Base-by-base conservation (phyloP, 2,797 vertebrate species). In the Alosa sapidissima region DNA sequence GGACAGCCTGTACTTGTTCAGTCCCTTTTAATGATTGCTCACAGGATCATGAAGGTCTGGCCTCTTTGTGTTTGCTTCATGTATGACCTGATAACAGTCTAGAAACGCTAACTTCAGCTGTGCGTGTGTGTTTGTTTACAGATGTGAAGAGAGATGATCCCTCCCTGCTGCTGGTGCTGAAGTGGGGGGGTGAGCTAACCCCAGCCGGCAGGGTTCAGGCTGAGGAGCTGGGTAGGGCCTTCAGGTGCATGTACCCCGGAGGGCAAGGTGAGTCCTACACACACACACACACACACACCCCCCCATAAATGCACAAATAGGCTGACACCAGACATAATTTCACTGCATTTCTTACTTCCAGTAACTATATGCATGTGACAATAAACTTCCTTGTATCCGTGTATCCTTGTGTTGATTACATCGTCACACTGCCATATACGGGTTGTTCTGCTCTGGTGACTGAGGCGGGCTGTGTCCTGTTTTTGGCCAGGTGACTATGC, bases 211-310 rank as follows among this genome's bases (percentile, higher is more conserved):
- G 96, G 83, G 96, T 97, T 28, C 97, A 97, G 91, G 97, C 97
- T 7, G 97, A 97, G 85, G 96, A 97, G 88, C 95, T 97, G 85
- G 97, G 97, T 86, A 94, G 96, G 88, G 96, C 97, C 84, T 97
- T 97, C 90, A 93, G 97, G 89, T 97, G 97, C 91, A 97, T 97
- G 96, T 97, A 97, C 91, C 97, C 97, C 60, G 97, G 97, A 86
- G 97, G 97, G 91, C 97, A 97, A 96, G 96, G 97, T 97, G 94
- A 58, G 33, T 3, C n/a, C 28, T 54, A 9, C 14, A n/a, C 19
- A 7, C 55, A 21, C 55, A 58, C 55, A n/a, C 55, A 58, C 55
- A 21, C 55, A 51, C 49, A 10, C 49, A 7, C 49, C 51, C 7
- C 8, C 49, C 28, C 28, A 28, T 28, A n/a, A n/a, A n/a, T n/a